Percentiles rank a stretch among this genome's conserved stretches.
Evolutionary conservation across 2,888 invertebrate species (phyloP).

Genomic region (Dinocampus coccinellae): DNA sequence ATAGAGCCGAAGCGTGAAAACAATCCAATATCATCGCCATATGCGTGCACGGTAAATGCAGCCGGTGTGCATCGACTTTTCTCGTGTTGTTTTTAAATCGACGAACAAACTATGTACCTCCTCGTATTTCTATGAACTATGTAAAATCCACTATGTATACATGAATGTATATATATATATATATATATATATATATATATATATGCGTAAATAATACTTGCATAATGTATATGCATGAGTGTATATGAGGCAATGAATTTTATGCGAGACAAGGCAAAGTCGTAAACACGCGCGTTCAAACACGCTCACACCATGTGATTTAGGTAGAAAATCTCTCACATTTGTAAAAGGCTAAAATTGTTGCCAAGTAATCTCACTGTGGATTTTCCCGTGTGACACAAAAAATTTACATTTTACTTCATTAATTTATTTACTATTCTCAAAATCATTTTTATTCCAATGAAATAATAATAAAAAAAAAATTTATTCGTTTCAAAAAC

Average conservation of each 20-base stretch:
- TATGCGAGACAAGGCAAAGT: not conserved
- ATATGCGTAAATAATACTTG: no score
- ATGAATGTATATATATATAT: no score
- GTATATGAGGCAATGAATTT: not conserved
- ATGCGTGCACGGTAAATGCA: not conserved
- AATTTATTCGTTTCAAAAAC: no score
- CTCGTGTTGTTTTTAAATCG: not conserved
- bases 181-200: no score
- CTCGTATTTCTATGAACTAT: not conserved
- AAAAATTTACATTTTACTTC: not conserved
- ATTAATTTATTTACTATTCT: not conserved
- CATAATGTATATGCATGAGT: not conserved
- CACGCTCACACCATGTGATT: constrained; percentile 2
- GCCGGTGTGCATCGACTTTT: not conserved
- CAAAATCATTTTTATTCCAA: not conserved
- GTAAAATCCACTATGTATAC: not conserved
- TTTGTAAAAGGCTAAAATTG: constrained; percentile 14
- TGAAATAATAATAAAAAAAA: no score
- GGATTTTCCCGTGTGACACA: not conserved
- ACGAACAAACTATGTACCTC: not conserved
- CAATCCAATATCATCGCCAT: not conserved
- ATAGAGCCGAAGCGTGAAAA: constrained; percentile 1
- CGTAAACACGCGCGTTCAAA: not conserved
- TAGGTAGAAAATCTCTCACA: not conserved
- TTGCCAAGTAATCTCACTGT: not conserved